Evolutionary conservation across 2,888 invertebrate genomes (phyloP).

Genomic region (Ashinkailepas kermadecensis): DNA sequence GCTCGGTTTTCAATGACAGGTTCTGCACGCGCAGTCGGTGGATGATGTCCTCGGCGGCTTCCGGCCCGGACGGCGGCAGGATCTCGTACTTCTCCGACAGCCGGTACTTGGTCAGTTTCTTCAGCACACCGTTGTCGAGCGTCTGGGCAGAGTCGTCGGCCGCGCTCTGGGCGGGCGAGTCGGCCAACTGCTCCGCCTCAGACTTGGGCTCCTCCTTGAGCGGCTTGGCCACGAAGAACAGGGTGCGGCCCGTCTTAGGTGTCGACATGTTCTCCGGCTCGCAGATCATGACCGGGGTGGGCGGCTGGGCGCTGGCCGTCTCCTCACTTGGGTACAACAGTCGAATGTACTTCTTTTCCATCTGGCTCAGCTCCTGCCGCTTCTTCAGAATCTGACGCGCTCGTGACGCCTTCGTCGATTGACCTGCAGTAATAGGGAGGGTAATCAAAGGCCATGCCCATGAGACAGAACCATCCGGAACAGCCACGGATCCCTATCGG

Average conservation of each 20-base stretch:
- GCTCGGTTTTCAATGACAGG: neutral
- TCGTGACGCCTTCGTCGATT: neutral
- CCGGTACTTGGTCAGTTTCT: neutral
- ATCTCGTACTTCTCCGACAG: conserved; percentile 13
- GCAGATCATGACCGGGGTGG: neutral
- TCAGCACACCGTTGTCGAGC: neutral
- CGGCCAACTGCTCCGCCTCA: neutral
- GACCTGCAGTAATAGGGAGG: neutral
- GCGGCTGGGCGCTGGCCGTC: neutral
- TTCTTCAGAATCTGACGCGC: conserved; percentile 11
- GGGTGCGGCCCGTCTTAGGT: neutral
- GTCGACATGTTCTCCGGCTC: neutral
- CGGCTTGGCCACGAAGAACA: conserved; percentile 17
- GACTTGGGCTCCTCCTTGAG: neutral
- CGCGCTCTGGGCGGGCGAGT: neutral
- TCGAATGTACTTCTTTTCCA: neutral
- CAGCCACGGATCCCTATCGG: no score
- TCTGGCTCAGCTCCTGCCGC: neutral
- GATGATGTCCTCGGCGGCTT: conserved; percentile 2
- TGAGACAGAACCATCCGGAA: no score
- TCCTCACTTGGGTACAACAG: neutral
- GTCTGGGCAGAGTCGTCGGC: no score
- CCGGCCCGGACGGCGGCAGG: neutral
- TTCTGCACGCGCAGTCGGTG: neutral
- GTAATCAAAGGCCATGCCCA: no score